Percentiles rank a stretch among this genome's conserved stretches.
Evolutionary conservation across 1,140 invertebrate genomes (phyloP).

Genomic region (Leucophenga varia): DNA sequence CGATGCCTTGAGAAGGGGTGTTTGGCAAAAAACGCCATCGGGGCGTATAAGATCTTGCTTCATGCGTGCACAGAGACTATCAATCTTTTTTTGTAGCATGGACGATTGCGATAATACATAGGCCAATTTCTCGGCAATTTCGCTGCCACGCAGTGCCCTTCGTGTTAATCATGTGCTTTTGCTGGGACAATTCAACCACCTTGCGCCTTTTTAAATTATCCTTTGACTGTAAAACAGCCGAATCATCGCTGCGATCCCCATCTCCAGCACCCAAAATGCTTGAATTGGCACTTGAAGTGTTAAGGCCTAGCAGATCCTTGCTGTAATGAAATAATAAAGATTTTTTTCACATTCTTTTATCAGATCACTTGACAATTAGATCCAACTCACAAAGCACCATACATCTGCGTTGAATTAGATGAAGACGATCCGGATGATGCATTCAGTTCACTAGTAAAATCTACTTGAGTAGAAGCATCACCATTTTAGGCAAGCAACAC

Average conservation of each 20-base stretch:
- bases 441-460: constrained; percentile 8
- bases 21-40: constrained; percentile 64
- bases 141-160: constrained; percentile 48
- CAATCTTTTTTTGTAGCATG: constrained; percentile 69
- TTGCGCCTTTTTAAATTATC: no score
- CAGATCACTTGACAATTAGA: no score
- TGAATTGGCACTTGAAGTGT: no score
- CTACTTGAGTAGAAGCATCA: constrained; percentile 29
- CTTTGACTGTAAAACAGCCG: no score
- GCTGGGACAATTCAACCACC: constrained; percentile 21
- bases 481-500: constrained; percentile 14
- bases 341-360: no score
- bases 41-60: constrained; percentile 66
- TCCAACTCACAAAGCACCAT: no score
- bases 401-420: background rate
- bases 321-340: no score
- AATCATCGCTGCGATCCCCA: constrained; percentile 2
- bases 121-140: constrained; percentile 64
- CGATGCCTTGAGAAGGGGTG: constrained; percentile 67
- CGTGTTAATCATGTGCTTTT: constrained; percentile 34
- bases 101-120: constrained; percentile 64
- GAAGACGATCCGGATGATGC: background rate
- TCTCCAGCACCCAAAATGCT: no score
- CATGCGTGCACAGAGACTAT: constrained; percentile 65
- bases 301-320: no score